phyloP scores from a whole-genome alignment of 2,888 invertebrate species.

The Glomeris marginata region DNA sequence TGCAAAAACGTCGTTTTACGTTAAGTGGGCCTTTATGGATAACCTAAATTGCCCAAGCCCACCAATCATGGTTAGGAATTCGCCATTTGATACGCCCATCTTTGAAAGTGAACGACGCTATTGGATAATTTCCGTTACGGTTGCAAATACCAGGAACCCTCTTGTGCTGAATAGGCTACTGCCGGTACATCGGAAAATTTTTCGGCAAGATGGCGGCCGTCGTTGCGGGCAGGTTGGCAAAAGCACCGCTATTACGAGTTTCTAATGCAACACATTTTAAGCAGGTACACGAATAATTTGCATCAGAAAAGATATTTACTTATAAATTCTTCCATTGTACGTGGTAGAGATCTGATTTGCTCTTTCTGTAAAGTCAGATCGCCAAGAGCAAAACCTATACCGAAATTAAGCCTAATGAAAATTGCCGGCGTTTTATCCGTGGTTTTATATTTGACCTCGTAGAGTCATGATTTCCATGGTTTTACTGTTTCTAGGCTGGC shows the following conservation, averaged over 20 bases:
- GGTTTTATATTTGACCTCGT: neutral
- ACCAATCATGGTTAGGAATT: no score
- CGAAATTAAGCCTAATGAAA: conserved; percentile 1
- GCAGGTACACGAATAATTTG: conserved; percentile 1
- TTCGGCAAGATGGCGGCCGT: conserved; percentile 5
- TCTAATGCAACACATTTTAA: neutral
- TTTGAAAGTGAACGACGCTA: no score
- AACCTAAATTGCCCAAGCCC: no score
- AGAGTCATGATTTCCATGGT: neutral
- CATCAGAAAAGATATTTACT: neutral
- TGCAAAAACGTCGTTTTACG: no score
- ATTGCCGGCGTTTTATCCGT: neutral
- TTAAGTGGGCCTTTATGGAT: no score
- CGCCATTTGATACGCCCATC: no score
- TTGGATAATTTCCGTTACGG: no score
- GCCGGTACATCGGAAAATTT: no score
- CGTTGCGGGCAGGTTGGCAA: conserved; percentile 3
- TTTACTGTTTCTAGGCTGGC: neutral
- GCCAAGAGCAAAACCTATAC: neutral
- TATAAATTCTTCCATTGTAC: neutral
- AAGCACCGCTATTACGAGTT: neutral
- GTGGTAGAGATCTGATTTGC: neutral
- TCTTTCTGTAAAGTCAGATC: neutral
- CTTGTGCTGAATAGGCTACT: no score
- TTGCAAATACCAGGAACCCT: no score